Conservation (phyloP, 2,888 invertebrate species). For the Apamea anceps region DNA sequence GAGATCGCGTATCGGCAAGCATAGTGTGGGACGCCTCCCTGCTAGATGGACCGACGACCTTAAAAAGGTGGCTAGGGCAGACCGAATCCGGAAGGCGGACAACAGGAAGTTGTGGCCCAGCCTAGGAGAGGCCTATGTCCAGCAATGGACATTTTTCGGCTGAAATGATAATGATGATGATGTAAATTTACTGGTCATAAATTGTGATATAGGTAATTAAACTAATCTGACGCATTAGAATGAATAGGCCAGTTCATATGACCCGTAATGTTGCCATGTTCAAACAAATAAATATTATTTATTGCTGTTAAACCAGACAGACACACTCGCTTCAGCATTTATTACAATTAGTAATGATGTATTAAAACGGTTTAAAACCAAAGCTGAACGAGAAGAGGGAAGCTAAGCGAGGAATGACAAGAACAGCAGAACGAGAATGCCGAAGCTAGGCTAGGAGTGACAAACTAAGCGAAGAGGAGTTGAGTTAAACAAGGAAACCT, state of each 20-base stretch:
- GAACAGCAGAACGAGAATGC: background rate
- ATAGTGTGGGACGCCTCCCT: too few relatives aligned
- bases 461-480: background rate
- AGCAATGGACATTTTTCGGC: background rate
- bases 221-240: background rate
- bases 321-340: background rate
- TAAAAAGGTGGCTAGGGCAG: background rate
- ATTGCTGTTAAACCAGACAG: background rate
- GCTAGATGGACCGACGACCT: too few relatives aligned
- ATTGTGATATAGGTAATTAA: background rate
- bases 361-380: background rate
- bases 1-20: too few relatives aligned
- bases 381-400: background rate
- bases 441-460: background rate
- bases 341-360: background rate
- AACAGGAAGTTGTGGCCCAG: background rate
- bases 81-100: background rate
- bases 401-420: background rate
- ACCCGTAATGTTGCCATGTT: background rate
- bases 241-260: background rate
- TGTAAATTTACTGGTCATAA: background rate
- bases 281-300: conserved; percentile 12
- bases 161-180: background rate
- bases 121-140: background rate
- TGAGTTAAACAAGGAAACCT: background rate